Evolutionary conservation across 2,797 vertebrate species (phyloP).

Genomic region (Brachymystax lenok): DNA sequence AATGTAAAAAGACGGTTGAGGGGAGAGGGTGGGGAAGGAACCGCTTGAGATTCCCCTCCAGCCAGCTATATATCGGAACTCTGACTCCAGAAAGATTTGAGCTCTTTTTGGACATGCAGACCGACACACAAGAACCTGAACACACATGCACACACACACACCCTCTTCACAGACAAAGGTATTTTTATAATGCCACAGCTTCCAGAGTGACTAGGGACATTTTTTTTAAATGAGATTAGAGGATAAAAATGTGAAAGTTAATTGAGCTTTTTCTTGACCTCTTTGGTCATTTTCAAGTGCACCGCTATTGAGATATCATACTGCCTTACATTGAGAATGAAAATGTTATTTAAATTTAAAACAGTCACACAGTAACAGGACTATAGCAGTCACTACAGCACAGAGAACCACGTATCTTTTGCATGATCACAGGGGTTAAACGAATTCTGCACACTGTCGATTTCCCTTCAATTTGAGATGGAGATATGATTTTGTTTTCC

Average conservation of each 20-base stretch:
- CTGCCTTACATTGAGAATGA: neutral
- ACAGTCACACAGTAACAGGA: neutral
- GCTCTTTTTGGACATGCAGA: neutral
- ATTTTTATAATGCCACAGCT: conserved; percentile 34
- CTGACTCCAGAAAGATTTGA: neutral
- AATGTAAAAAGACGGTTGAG: conserved; percentile 23
- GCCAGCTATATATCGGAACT: conserved; percentile 22
- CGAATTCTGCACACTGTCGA: neutral
- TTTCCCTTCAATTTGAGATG: conserved; percentile 4
- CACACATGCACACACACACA: neutral
- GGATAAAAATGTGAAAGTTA: conserved; percentile 3
- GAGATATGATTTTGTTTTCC: conserved; percentile 18
- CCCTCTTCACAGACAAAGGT: conserved; percentile 7
- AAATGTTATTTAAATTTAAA: neutral
- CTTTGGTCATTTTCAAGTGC: neutral
- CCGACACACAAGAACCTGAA: neutral
- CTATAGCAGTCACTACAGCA: neutral
- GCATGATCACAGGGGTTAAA: neutral
- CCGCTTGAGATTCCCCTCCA: conserved; percentile 23
- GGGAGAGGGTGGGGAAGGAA: neutral
- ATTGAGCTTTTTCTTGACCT: neutral
- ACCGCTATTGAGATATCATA: neutral
- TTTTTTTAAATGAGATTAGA: conserved; percentile 13
- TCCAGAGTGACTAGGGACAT: conserved; percentile 15
- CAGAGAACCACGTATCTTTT: neutral